phyloP scores from a whole-genome alignment of 2,888 invertebrate genomes.

The Rotaria sp. region DNA sequence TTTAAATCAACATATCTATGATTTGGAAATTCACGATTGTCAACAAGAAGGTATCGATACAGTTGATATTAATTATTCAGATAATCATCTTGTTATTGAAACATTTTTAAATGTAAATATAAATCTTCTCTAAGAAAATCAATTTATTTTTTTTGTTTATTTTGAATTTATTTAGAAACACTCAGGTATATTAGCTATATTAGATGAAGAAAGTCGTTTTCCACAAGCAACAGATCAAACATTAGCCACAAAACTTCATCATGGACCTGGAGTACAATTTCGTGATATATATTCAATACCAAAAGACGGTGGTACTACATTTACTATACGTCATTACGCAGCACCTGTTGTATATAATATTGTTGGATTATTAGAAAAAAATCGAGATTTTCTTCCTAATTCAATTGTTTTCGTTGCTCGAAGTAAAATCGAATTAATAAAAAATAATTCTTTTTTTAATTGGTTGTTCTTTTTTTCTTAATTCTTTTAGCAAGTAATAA shows the following conservation, averaged over 20 bases:
- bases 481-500: conserved; percentile 34
- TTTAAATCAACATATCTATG: conserved; percentile 63
- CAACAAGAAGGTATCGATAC: conserved; percentile 51
- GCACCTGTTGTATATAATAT: conserved; percentile 45
- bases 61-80: conserved; percentile 51
- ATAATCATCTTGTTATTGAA: conserved; percentile 67
- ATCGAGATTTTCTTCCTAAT: conserved; percentile 51
- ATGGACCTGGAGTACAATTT: conserved; percentile 44
- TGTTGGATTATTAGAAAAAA: conserved; percentile 51
- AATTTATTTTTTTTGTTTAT: too few species aligned
- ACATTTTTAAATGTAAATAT: conserved; percentile 65
- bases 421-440: conserved; percentile 43
- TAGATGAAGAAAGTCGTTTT: conserved; percentile 73
- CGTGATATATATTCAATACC: conserved; percentile 45
- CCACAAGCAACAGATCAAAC: conserved; percentile 48
- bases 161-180: conserved; percentile 60
- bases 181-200: conserved; percentile 71
- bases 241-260: conserved; percentile 50
- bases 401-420: conserved; percentile 49
- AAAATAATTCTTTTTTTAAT: too few species aligned
- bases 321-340: conserved; percentile 49
- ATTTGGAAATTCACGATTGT: conserved; percentile 53
- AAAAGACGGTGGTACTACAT: conserved; percentile 45
- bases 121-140: too few species aligned
- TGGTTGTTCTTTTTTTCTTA: neutral